A percentile compares a stretch with the other conserved stretches of the same genome.
Conservation (phyloP, 2,888 invertebrate species). For the Elaeidobius kamerunicus region DNA sequence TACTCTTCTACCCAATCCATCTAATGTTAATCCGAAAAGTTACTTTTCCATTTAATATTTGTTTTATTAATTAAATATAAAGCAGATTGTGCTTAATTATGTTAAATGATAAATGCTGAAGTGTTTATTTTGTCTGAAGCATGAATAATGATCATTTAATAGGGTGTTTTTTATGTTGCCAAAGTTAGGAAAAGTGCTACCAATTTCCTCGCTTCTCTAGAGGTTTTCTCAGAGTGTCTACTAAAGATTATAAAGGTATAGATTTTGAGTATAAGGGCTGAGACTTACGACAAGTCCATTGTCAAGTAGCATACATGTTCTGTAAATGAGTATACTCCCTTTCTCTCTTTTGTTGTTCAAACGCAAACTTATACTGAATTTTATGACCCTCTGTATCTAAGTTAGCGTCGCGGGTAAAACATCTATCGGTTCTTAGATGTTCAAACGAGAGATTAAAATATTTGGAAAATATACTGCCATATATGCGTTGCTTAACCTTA, state of each 20-base stretch:
- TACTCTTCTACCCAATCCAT: conserved; percentile 23
- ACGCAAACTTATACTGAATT: too few relatives aligned
- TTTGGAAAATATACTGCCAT: conserved; percentile 13
- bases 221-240: conserved; percentile 23
- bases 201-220: conserved; percentile 7
- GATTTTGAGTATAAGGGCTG: conserved; percentile 33
- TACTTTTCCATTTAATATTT: conserved; percentile 16
- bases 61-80: conserved; percentile 26
- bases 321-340: not conserved
- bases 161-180: not conserved
- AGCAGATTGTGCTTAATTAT: conserved; percentile 26
- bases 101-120: conserved; percentile 35
- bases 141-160: conserved; percentile 31
- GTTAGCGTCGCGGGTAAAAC: conserved; percentile 20
- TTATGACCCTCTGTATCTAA: conserved; percentile 12
- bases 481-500: conserved; percentile 10
- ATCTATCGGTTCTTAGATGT: conserved; percentile 16
- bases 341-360: conserved; percentile 21
- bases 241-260: conserved; percentile 33
- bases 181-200: conserved; percentile 1
- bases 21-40: conserved; percentile 19
- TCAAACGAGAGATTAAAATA: conserved; percentile 21
- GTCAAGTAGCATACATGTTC: conserved; percentile 28
- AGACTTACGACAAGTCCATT: conserved; percentile 33
- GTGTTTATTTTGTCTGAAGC: conserved; percentile 40